Base-by-base conservation (phyloP, 1,140 invertebrate genomes). In the silkworm (Bombyx mori) region DNA sequence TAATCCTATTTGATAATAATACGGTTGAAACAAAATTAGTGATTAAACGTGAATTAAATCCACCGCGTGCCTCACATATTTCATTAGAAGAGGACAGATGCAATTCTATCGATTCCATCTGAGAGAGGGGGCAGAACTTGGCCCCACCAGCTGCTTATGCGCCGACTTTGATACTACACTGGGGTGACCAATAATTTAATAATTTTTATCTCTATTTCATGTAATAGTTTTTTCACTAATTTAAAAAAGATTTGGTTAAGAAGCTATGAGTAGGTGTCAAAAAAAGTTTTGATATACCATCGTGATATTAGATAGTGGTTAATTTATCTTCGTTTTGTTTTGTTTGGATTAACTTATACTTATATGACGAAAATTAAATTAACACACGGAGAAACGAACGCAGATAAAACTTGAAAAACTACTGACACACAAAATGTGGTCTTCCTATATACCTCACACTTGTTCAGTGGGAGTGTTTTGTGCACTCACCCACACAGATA, bases 401-500 rank as follows among this genome's bases (percentile, higher is more conserved):
- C 26, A 35, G 26, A 35, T 3, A 35, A 35, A 35, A 35, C 26
- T 18, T 35, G 26, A 5, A 5, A 35, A 35, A 35, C 26, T 35
- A 35, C 26, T 35, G 4, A 35, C 7, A 53, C 3, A n/a, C 6
- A 4, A 54, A n/a, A 43, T 44, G 12, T 75, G 74, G 69, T 62
- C 62, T 61, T 68, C 65, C 71, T 75, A 79, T 62, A 64, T 56
- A 51, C 56, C 61, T 68, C 72, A 82, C 77, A 79, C 74, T 73
- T 65, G 59, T 62, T 35, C 71, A 78, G 75, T 80, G 75, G 79
- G 77, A 73, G 80, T 85, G 65, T 71, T 69, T 65, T 68, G 75
- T 76, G 82, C 79, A 79, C 77, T 80, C 81, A 83, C 83, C 44
- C 75, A 82, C 79, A 86, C 80, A 75, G 22, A 54, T 35, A 42